These are phyloP conservation scores for Liolophura sinensis DNA, from an alignment of 1,140 invertebrate genomes.

Conservation along the genomic window DNA sequence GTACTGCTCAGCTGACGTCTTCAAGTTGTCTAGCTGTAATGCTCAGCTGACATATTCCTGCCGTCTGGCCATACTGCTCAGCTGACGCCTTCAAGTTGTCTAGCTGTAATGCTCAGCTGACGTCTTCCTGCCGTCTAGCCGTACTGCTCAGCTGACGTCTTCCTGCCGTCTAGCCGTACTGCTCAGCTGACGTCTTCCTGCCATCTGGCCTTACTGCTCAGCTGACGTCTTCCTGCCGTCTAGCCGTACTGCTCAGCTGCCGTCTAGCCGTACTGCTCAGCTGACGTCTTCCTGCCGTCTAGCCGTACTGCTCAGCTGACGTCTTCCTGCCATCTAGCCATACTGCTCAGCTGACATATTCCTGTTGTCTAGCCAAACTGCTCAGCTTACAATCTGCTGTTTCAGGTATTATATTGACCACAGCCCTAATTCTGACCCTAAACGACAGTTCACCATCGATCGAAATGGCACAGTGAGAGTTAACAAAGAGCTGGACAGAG, in stretches of 20 bases:
- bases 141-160: too few species aligned
- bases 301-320: neutral
- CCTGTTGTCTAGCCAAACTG: neutral
- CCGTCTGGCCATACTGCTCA: too few species aligned
- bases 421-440: constrained; percentile 2
- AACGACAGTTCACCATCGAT: constrained; percentile 66
- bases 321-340: neutral
- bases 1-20: too few species aligned
- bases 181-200: neutral
- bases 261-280: too few species aligned
- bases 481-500: constrained; percentile 76
- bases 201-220: neutral
- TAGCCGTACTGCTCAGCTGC: neutral
- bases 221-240: neutral
- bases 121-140: neutral
- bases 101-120: too few species aligned
- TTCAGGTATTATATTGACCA: neutral
- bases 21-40: too few species aligned
- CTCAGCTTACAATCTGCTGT: neutral
- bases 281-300: constrained; percentile 1
- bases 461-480: constrained; percentile 89
- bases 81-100: too few species aligned
- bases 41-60: too few species aligned
- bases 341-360: too few species aligned
- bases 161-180: neutral